Evolutionary conservation across 2,797 vertebrate genomes (phyloP).

Genomic region (Yasuhikotakia modesta): DNA sequence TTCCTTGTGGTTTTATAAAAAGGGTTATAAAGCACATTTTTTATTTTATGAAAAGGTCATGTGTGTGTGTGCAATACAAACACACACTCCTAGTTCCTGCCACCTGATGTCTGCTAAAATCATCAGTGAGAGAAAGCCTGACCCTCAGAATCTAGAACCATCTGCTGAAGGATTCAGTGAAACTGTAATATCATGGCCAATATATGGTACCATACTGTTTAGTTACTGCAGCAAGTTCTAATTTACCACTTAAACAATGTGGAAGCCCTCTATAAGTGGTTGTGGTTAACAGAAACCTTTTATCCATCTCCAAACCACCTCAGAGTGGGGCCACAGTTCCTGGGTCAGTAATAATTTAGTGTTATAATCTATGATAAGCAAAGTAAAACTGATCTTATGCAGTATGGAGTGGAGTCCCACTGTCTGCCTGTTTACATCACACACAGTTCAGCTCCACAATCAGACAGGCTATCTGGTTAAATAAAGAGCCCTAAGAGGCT

Average conservation of each 20-base stretch:
- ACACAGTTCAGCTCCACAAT: conserved; percentile 70
- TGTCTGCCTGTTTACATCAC: conserved; percentile 61
- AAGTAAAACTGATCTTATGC: conserved; percentile 8
- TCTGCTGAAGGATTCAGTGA: conserved; percentile 55
- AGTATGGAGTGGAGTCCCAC: conserved; percentile 41
- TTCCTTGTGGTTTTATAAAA: background rate
- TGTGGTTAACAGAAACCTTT: conserved; percentile 2
- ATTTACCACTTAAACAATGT: conserved; percentile 18
- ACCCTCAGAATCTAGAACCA: conserved; percentile 64
- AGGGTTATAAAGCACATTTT: background rate
- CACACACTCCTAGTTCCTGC: background rate
- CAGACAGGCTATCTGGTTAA: conserved; percentile 79
- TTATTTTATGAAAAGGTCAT: background rate
- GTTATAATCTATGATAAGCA: conserved; percentile 26
- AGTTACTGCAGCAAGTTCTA: conserved; percentile 13
- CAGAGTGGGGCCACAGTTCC: background rate
- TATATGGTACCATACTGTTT: conserved; percentile 1
- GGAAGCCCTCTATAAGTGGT: background rate
- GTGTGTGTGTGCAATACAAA: background rate
- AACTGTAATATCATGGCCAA: conserved; percentile 1
- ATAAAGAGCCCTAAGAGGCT: conserved; percentile 82
- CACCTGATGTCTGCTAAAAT: background rate
- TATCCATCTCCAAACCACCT: background rate
- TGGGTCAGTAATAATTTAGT: conserved; percentile 19
- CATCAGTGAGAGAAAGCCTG: conserved; percentile 69